Conservation (phyloP, 1,140 invertebrate genomes). For the Heterodera schachtii region DNA sequence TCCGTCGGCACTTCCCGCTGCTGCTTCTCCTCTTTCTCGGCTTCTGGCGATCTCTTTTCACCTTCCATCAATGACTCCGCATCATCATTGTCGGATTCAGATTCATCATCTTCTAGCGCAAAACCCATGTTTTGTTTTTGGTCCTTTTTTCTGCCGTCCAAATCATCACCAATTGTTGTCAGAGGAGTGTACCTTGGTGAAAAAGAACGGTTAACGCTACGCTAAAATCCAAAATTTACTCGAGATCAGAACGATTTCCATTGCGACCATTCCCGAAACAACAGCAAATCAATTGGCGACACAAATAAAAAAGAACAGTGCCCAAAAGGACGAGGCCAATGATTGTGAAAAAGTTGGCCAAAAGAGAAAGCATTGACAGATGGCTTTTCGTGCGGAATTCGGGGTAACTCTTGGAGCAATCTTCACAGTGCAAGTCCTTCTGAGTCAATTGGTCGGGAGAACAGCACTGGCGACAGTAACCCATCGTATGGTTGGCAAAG, state of each 20-base stretch:
- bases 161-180: constrained; percentile 21
- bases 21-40: background rate
- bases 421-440: constrained; percentile 44
- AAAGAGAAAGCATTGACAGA: constrained; percentile 4
- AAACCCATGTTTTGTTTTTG: background rate
- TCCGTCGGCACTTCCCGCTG: background rate
- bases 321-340: constrained; percentile 24
- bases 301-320: constrained; percentile 4
- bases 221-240: background rate
- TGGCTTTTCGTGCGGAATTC: background rate
- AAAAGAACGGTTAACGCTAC: background rate
- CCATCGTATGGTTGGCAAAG: constrained; percentile 56
- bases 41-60: background rate
- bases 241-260: background rate
- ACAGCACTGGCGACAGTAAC: constrained; percentile 62
- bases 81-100: background rate
- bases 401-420: constrained; percentile 25
- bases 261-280: background rate
- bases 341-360: constrained; percentile 20
- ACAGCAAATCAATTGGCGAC: background rate
- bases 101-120: background rate
- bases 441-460: constrained; percentile 27
- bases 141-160: background rate
- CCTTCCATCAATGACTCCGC: background rate
- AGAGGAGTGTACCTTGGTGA: constrained; percentile 21